Base-by-base conservation (phyloP, 2,113 vertebrate genomes). In the Zosterops hypoxanthus region DNA sequence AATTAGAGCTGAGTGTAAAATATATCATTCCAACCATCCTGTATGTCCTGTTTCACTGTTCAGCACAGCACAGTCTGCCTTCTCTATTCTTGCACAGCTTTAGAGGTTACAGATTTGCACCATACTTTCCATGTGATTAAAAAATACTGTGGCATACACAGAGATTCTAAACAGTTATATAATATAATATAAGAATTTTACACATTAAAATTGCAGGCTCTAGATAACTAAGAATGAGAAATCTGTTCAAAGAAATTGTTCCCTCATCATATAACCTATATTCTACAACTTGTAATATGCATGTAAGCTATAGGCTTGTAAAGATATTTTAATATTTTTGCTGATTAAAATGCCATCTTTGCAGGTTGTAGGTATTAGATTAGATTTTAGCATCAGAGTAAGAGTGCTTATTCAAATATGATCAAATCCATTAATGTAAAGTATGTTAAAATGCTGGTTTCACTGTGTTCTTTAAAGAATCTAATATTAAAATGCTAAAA, bases 81-180 rank as follows among this genome's bases (percentile, higher is more conserved):
- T 76, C 13, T 76, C 34, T 76, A 14, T 19, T 63, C 34, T 75
- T 69, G 33, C 20, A 60, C 25, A 36, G 5, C 42, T 85, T 66
- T 39, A 86, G 19, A 61, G 10, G 5, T 24, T 64, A 21, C 11
- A 60, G 15, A 69, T 56, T 71, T 65, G 50, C 42, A 61, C 33
- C 5, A 25, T 16, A 33, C 39, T 49, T 68, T 57, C 41, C 12
- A 12, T 24, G 15, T 41, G 22, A 34, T 39, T 90, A 1, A 21
- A 71, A 91, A 73, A 49, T 8, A 50, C 3, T 31, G 33, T 34
- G 24, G 1, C 18, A 71, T 80, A 36, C 0, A 0, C 5, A 46
- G 10, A 36, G 10, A 57, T 53, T 17, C 2, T 25, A 60, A 91
- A 53, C 73, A 11, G 18, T 25, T 3, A 46, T 31, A 41, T 24